Percentiles rank a stretch among this genome's conserved stretches.
Conservation (phyloP, 2,888 invertebrate genomes). For the Globia sparganii region DNA sequence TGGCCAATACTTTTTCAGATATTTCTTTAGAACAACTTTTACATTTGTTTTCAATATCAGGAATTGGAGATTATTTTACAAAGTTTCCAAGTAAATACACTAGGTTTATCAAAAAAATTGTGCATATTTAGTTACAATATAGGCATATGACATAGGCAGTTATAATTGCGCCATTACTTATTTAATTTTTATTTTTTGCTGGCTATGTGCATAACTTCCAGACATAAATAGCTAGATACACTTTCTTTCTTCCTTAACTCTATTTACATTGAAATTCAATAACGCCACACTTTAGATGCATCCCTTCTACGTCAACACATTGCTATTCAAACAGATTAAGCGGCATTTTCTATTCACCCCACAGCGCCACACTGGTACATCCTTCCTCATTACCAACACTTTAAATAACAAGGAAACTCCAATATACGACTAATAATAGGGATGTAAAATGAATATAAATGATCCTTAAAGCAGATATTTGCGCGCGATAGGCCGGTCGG, state of each 20-base stretch:
- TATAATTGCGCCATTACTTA: background rate
- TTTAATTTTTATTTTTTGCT: background rate
- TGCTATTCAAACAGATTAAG: slow-evolving; percentile 48
- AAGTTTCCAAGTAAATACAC: background rate
- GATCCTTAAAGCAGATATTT: slow-evolving; percentile 72
- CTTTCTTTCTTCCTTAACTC: background rate
- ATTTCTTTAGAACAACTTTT: background rate
- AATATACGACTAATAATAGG: slow-evolving; percentile 62
- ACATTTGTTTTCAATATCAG: background rate
- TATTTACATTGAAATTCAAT: slow-evolving; percentile 7
- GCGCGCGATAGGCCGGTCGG: slow-evolving; percentile 65
- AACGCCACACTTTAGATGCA: slow-evolving; percentile 20
- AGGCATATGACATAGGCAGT: background rate
- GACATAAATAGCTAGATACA: background rate
- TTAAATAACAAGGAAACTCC: slow-evolving; percentile 57
- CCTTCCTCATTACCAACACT: slow-evolving; percentile 41
- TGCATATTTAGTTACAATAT: background rate
- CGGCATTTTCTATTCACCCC: slow-evolving; percentile 49
- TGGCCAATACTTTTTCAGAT: background rate
- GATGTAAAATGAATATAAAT: slow-evolving; percentile 68
- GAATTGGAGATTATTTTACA: background rate
- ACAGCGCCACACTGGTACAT: slow-evolving; percentile 22
- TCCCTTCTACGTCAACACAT: slow-evolving; percentile 19
- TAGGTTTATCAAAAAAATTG: background rate
- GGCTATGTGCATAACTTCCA: background rate